Base-by-base conservation (phyloP, 2,113 vertebrate genomes). In the Henicopernis longicauda region DNA sequence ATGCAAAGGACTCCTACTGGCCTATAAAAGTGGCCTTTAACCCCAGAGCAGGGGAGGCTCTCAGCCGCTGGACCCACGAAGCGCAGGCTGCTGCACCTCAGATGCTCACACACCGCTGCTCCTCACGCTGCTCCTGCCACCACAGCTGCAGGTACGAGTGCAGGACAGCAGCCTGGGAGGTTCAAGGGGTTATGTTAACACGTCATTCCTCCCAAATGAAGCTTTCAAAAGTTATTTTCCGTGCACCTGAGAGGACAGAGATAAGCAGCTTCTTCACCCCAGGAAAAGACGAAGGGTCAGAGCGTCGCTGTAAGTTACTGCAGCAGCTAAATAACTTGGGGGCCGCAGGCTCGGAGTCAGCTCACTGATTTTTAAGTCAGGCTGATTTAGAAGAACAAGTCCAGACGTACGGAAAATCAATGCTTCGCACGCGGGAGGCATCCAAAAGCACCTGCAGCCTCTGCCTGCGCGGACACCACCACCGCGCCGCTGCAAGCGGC, bases 21-120 rank as follows among this genome's bases (percentile, higher is more conserved):
- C 80, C 76, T 62, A 67, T 49, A 62, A 47, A 93, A 79, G 62
- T 26, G 36, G 40, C 78, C 66, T 80, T 90, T 70, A 96, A 69
- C 57, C 44, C 0, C 0, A 21, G 52, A 71, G 52, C 65, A 47
- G 45, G 36, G 61, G 31, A 44, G 54, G 82, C 34, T 93, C n/a
- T 3, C 2, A 1, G 55, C 29, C 14, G 4, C 20, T 82, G 71
- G 71, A 32, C 83, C 55, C 25, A 4, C 17, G 15, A 1, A 3
- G 27, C 34, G 27, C 22, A 7, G 58, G 86, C 59, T 57, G 36
- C 3, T 0, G 32, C 17, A 9, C 50, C n/a, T 4, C 2, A 1
- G 14, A 54, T 7, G 6, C 34, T 27, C 21, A 0, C 83, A 6
- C 47, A 5, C 21, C 13, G 2, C 42, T 2, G 11, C 63, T 50